Evolutionary conservation across 2,113 vertebrate species (phyloP), one percentile per base, ranked within the genome.

Genomic region (Heteronetta atricapilla): DNA sequence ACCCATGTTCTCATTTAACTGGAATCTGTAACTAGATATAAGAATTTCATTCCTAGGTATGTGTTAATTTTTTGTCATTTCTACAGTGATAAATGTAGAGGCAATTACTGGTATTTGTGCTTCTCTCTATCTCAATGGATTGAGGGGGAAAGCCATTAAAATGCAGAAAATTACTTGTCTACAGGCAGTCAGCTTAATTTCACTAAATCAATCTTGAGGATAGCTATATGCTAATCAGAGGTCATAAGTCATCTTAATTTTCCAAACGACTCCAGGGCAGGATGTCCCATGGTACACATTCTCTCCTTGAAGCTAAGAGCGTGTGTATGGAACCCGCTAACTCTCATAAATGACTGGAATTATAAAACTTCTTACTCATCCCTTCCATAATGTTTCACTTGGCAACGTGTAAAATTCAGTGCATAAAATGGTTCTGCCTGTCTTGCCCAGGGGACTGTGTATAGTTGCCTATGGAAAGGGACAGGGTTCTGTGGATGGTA

Each of bases 391-490:
- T 4, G 11, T 73, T 56, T 64, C 34, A 11, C 1, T 36, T 74
- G 81, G 20, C 34, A 52, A 1, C 0, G 0, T 2, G 3, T 40
- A 36, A 34, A 55, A 36, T 36, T 28, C 0, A 0, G 29, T 5
- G 56, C 18, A 6, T 55, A 29, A 66, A 64, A 44, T 20, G 62
- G 8, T 55, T 80, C 21, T 7, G 73, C 13, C 28, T 28, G 29
- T 22, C 25, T 73, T 56, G 42, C 40, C 34, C 55, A 14, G 19
- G 76, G 83, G 40, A n/a, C 23, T 23, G 3, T 29, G 17, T 3
- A 4, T 3, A 4, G 26, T 9, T 84, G 10, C 48, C 15, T 14
- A 8, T 26, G 34, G 25, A 38, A 77, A 78, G 50, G 59, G 23
- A 13, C 13, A 11, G 31, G n/a, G 77, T 23, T 25, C 34, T 38